Evolutionary conservation across 92 coral and sea anemone genomes (phyloP).

Genomic region (Porites divaricata): DNA sequence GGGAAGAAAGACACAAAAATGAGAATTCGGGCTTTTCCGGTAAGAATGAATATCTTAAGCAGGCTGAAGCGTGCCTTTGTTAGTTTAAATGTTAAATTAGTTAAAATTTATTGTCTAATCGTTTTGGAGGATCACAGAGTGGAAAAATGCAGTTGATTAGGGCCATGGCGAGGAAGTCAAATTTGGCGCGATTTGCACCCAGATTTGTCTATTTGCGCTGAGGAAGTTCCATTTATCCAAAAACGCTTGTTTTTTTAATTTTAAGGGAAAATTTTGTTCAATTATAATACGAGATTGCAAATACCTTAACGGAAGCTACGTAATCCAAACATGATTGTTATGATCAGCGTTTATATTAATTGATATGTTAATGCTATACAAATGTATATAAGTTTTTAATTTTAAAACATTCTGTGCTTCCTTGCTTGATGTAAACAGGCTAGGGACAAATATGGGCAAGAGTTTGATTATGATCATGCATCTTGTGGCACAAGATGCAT

Average conservation of each 20-base stretch:
- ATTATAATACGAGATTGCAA: conserved; percentile 1
- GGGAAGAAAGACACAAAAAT: conserved; percentile 97
- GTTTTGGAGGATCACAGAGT: background rate
- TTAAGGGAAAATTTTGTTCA: background rate
- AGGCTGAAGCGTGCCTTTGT: background rate
- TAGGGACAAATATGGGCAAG: background rate
- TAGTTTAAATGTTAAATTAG: background rate
- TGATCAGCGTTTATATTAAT: background rate
- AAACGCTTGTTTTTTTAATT: too few relatives aligned
- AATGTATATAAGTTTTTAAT: background rate
- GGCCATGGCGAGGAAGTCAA: conserved; percentile 25
- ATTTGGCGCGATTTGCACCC: conserved; percentile 34
- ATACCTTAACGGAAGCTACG: background rate
- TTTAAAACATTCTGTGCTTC: background rate
- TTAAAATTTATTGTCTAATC: background rate
- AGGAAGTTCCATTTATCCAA: background rate
- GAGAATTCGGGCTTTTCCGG: conserved; percentile 93
- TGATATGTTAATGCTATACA: background rate
- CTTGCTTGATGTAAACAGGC: background rate
- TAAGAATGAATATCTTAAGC: conserved; percentile 13
- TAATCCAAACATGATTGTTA: background rate
- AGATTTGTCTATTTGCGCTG: background rate
- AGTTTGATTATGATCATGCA: too few relatives aligned
- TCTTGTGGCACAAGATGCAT: too few relatives aligned
- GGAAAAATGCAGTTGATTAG: background rate